Conservation (phyloP, 2,888 invertebrate genomes). For the Andrena trimmerana region DNA sequence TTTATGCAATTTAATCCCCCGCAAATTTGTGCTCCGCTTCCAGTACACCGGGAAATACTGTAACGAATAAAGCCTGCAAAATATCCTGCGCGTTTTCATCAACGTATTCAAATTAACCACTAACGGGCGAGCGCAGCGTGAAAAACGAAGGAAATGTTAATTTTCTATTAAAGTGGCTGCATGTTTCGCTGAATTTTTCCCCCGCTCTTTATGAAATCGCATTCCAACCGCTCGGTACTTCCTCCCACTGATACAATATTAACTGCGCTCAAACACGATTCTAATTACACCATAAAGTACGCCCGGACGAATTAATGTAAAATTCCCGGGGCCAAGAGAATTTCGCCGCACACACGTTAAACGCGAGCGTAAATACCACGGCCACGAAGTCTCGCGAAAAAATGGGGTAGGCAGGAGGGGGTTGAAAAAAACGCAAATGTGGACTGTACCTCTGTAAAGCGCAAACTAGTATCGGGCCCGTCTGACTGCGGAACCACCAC, state of each 20-base stretch:
- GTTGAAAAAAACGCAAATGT: not conserved
- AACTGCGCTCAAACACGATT: constrained; percentile 29
- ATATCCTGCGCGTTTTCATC: too few relatives aligned
- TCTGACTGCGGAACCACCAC: not conserved
- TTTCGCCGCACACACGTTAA: constrained; percentile 5
- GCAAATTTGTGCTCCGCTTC: too few relatives aligned
- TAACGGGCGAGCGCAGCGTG: not conserved
- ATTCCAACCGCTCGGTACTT: not conserved
- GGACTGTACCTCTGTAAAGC: not conserved
- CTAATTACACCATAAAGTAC: constrained; percentile 23
- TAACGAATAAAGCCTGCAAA: too few relatives aligned
- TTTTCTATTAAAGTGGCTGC: constrained; percentile 21
- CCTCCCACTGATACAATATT: constrained; percentile 16
- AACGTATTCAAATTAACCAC: too few relatives aligned
- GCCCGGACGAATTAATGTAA: constrained; percentile 21
- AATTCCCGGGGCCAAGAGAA: not conserved
- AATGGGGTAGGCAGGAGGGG: not conserved
- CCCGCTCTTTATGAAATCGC: constrained; percentile 6
- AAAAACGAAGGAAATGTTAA: not conserved
- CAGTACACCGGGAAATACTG: too few relatives aligned
- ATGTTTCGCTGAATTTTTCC: not conserved
- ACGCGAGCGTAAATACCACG: not conserved
- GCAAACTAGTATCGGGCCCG: not conserved
- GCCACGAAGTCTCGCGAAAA: not conserved
- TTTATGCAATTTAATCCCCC: too few relatives aligned